phyloP scores from a whole-genome alignment of 2,113 vertebrate species.

The Rhinolophus sinicus region DNA sequence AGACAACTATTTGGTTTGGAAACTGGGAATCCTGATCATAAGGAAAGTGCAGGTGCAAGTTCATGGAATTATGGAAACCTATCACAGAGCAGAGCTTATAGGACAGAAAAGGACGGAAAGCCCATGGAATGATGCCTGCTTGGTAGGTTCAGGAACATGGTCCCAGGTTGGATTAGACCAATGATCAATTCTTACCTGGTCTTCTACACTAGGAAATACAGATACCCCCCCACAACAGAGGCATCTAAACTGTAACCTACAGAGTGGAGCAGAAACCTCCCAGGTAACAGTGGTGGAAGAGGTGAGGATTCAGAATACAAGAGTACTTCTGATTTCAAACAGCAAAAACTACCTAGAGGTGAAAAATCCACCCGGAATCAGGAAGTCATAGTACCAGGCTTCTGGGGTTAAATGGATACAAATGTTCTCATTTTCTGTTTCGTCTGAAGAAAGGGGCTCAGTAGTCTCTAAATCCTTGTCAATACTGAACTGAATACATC shows the following conservation, averaged over 20 bases:
- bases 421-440: not conserved
- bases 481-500: not conserved
- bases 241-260: not conserved
- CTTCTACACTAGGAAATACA: not conserved
- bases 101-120: not conserved
- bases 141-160: not conserved
- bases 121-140: not conserved
- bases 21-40: not conserved
- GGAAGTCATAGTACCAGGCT: not conserved
- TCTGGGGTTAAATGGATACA: not conserved
- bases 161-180: not conserved
- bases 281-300: not conserved
- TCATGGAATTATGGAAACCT: not conserved
- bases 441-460: not conserved
- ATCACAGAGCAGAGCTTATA: not conserved
- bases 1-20: not conserved
- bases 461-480: not conserved
- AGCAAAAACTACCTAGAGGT: constrained; percentile 8
- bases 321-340: constrained; percentile 44
- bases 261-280: not conserved
- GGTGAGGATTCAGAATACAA: not conserved
- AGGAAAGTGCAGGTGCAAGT: not conserved
- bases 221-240: not conserved
- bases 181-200: not conserved
- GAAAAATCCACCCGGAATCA: not conserved